Evolutionary conservation across 37 sponge, comb jelly and placozoan species (phyloP).

Genomic region (Spongia lamella): DNA sequence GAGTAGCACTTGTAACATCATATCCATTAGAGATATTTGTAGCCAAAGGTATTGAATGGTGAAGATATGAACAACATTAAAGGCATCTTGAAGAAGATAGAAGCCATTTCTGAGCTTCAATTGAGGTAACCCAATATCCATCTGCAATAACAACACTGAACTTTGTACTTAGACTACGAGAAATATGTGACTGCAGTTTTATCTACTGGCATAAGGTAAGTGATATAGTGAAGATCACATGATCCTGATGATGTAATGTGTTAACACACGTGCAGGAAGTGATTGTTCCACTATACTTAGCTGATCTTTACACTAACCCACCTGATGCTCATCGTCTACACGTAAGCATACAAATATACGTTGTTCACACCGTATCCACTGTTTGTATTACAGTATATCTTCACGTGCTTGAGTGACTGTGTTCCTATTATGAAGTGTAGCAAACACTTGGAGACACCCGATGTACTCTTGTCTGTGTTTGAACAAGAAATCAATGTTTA

Average conservation of each 20-base stretch:
- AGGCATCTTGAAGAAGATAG: slow-evolving; percentile 55
- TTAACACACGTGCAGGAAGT: slow-evolving; percentile 64
- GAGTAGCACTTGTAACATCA: neutral
- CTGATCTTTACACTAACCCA: slow-evolving; percentile 69
- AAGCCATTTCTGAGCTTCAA: slow-evolving; percentile 63
- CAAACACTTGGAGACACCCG: slow-evolving; percentile 49
- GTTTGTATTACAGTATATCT: slow-evolving; percentile 81
- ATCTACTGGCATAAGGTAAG: slow-evolving; percentile 94
- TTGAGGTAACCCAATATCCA: slow-evolving; percentile 43
- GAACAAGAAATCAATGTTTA: slow-evolving; percentile 57
- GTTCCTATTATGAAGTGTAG: slow-evolving; percentile 50
- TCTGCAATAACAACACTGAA: no score
- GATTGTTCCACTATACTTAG: slow-evolving; percentile 79
- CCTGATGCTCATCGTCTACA: slow-evolving; percentile 76
- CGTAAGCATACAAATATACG: slow-evolving; percentile 55
- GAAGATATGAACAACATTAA: slow-evolving; percentile 51
- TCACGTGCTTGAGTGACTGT: slow-evolving; percentile 90
- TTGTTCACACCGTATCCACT: neutral
- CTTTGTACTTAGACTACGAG: slow-evolving; percentile 67
- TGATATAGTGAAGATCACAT: neutral
- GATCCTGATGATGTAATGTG: neutral
- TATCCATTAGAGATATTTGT: no score
- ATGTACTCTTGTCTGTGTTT: slow-evolving; percentile 50
- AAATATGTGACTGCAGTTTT: slow-evolving; percentile 86
- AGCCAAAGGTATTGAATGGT: neutral